Evolutionary conservation across 1,140 invertebrate genomes (phyloP).

Genomic region (Caenorhabditis elegans): DNA sequence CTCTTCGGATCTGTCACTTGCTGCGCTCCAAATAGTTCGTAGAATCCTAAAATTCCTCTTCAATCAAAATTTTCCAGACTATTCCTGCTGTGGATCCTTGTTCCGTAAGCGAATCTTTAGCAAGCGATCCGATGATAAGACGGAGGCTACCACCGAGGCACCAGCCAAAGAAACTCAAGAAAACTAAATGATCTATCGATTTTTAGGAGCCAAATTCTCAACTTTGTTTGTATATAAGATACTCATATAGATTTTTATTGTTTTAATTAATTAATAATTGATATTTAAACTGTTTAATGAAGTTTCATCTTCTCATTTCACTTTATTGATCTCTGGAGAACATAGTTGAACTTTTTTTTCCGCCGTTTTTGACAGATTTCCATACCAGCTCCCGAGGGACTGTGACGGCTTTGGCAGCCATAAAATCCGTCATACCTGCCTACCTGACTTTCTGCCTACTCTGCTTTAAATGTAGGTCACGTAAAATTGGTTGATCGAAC

Average conservation of each 20-base stretch:
- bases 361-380: too few relatives aligned
- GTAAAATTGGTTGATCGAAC: too few relatives aligned
- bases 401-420: too few relatives aligned
- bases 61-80: slow-evolving; percentile 30
- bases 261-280: background rate
- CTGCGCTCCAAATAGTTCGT: slow-evolving; percentile 18
- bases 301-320: background rate
- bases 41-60: too few relatives aligned
- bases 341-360: too few relatives aligned
- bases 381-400: too few relatives aligned
- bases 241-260: background rate
- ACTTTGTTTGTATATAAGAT: slow-evolving; percentile 15
- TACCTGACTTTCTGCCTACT: too few relatives aligned
- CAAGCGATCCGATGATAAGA: background rate
- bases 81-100: slow-evolving; percentile 8
- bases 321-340: background rate
- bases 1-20: background rate
- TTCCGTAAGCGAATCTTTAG: slow-evolving; percentile 21
- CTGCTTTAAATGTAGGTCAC: too few relatives aligned
- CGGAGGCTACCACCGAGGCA: background rate
- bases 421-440: too few relatives aligned
- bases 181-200: background rate
- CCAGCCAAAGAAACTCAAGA: background rate
- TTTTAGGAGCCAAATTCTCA: background rate
- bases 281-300: background rate